Conservation (phyloP, 2,888 invertebrate species). For the Taphrorychus bicolor region DNA sequence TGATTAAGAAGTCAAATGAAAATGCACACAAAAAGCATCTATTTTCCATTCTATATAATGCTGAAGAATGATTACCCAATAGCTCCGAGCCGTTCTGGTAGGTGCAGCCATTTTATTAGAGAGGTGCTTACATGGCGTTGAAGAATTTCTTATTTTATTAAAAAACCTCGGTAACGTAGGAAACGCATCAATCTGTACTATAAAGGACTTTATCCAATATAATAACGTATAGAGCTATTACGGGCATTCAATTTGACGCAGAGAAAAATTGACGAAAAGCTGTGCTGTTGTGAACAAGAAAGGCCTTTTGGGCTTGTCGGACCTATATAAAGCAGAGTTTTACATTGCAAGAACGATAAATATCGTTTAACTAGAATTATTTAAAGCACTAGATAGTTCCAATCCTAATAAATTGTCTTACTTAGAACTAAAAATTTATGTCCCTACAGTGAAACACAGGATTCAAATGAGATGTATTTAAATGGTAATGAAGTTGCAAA, state of each 20-base stretch:
- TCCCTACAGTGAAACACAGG: neutral
- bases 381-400: too few relatives aligned
- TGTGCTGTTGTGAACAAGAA: slow-evolving; percentile 1
- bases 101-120: slow-evolving; percentile 10
- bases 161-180: slow-evolving; percentile 34
- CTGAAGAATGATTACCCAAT: slow-evolving; percentile 11
- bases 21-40: neutral
- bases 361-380: too few relatives aligned
- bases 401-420: neutral
- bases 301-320: neutral
- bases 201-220: slow-evolving; percentile 29
- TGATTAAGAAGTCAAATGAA: neutral
- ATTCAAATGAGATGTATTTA: neutral
- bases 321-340: neutral
- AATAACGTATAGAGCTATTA: slow-evolving; percentile 28
- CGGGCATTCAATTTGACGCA: slow-evolving; percentile 19
- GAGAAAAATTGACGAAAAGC: slow-evolving; percentile 24
- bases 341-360: too few relatives aligned
- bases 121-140: slow-evolving; percentile 38
- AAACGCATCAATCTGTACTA: slow-evolving; percentile 40
- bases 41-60: neutral
- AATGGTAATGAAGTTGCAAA: slow-evolving; percentile 22
- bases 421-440: neutral
- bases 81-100: slow-evolving; percentile 2
- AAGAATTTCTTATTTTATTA: slow-evolving; percentile 42